phyloP scores from a whole-genome alignment of 2,797 vertebrate genomes.

The Monodelphis domestica region DNA sequence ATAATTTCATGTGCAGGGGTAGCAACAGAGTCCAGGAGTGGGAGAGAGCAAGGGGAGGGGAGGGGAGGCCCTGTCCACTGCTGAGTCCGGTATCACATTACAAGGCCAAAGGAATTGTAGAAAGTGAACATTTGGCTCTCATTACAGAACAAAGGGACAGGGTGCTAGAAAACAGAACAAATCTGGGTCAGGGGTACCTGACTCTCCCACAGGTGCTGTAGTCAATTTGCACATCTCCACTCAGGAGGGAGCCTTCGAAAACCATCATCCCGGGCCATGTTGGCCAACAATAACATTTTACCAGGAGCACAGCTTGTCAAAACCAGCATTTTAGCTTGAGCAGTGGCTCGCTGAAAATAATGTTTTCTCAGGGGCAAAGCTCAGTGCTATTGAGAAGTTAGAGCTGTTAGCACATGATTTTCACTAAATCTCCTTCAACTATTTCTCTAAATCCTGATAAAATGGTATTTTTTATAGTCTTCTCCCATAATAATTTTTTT shows the following conservation, averaged over 20 bases:
- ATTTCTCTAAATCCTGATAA: constrained; percentile 68
- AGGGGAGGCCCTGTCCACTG: constrained; percentile 13
- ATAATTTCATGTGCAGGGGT: constrained; percentile 51
- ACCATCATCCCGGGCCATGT: constrained; percentile 54
- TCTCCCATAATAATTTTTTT: constrained; percentile 62
- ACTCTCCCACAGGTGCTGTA: constrained; percentile 79
- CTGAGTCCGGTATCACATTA: constrained; percentile 60
- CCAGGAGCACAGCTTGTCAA: constrained; percentile 83
- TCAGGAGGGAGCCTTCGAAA: constrained; percentile 73
- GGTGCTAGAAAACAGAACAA: constrained; percentile 78
- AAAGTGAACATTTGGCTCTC: constrained; percentile 79
- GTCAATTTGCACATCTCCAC: constrained; percentile 83
- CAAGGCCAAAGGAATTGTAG: constrained; percentile 61
- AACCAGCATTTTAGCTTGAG: constrained; percentile 76
- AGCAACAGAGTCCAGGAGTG: constrained; percentile 32
- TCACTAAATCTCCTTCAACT: constrained; percentile 66
- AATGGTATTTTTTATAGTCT: constrained; percentile 68
- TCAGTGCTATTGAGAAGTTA: constrained; percentile 70
- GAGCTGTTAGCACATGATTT: constrained; percentile 78
- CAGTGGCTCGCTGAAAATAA: constrained; percentile 76
- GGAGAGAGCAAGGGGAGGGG: background rate
- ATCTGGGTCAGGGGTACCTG: constrained; percentile 80
- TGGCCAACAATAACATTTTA: constrained; percentile 86
- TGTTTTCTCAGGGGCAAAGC: constrained; percentile 79
- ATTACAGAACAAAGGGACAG: constrained; percentile 79